Evolutionary conservation across 2,113 vertebrate genomes (phyloP).

Genomic region (Bubo blakistoni): DNA sequence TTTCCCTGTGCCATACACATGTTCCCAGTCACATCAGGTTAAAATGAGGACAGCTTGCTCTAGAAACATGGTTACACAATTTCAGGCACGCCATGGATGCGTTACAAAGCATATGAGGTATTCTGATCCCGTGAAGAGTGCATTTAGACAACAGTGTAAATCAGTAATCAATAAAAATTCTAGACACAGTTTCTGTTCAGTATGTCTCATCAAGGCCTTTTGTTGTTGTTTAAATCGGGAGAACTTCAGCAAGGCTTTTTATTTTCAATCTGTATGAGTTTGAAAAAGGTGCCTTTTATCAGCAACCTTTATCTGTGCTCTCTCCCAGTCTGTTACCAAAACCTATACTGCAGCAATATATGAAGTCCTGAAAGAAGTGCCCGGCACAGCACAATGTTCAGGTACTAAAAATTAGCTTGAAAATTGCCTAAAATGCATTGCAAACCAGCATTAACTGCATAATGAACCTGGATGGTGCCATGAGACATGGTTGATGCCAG

Average conservation of each 20-base stretch:
- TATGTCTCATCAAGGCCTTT: neutral
- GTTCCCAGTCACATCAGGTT: neutral
- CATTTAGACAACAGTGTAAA: neutral
- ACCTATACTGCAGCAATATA: too few relatives aligned
- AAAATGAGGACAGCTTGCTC: neutral
- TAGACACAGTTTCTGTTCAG: neutral
- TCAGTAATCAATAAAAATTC: neutral
- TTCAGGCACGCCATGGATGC: neutral
- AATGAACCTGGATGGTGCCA: neutral
- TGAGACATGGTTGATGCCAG: neutral
- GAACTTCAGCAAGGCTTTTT: neutral
- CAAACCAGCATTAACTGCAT: neutral
- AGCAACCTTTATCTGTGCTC: neutral
- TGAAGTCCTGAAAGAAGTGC: neutral
- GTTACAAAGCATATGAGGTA: fast-evolving
- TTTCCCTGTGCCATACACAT: neutral
- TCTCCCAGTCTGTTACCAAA: neutral
- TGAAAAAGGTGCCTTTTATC: neutral
- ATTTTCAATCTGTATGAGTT: neutral
- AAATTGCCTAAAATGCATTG: neutral
- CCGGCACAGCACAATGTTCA: neutral
- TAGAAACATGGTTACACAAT: neutral
- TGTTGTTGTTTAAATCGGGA: neutral
- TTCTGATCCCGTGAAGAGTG: neutral
- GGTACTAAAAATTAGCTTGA: neutral